Conservation (phyloP, 2,888 invertebrate species). For the Adelognathus sp. region DNA sequence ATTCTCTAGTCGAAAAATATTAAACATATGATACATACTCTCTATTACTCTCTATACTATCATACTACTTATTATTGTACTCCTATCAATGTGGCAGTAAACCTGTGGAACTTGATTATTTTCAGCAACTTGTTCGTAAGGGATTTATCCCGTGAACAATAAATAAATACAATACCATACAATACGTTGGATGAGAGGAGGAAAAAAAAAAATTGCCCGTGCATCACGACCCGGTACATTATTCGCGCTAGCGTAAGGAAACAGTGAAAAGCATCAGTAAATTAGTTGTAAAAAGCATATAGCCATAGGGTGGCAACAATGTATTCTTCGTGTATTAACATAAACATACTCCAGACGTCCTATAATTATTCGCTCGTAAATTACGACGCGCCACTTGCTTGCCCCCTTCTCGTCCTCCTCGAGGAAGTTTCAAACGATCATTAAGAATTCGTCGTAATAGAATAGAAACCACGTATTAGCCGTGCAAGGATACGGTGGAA, state of each 20-base stretch:
- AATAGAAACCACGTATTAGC: background rate
- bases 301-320: conserved; percentile 23
- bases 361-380: conserved; percentile 59
- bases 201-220: background rate
- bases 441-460: background rate
- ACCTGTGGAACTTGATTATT: too few species aligned
- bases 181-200: too few species aligned
- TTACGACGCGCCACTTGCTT: conserved; percentile 35
- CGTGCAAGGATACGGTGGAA: conserved; percentile 18
- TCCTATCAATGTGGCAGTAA: too few species aligned
- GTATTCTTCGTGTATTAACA: conserved; percentile 50
- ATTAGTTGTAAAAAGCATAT: background rate
- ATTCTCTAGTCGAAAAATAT: too few species aligned
- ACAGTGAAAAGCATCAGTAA: background rate
- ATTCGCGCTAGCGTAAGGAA: background rate
- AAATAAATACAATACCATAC: background rate
- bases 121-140: too few species aligned
- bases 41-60: too few species aligned
- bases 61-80: too few species aligned
- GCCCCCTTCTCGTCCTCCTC: background rate
- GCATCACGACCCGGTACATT: background rate
- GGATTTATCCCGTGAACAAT: background rate
- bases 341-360: conserved; percentile 33
- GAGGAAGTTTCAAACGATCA: conserved; percentile 1
- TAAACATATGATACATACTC: too few species aligned